Conservation (phyloP, 2,113 vertebrate genomes). For the rat (Rattus norvegicus) region GRCr8 NC_086036.1:68988001-68988500, state of each 20-base stretch:
- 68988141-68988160: neutral
- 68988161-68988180: neutral
- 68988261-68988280: neutral
- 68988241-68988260: neutral
- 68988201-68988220: neutral
- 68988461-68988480: neutral
- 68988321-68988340: neutral
- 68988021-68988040: neutral
- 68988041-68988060: neutral
- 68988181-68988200: neutral
- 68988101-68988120: neutral
- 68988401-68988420: neutral
- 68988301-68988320: neutral
- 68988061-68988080: neutral
- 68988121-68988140: neutral
- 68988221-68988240: neutral
- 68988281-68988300: neutral
- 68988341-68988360: neutral
- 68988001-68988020: neutral
- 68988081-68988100: slow-evolving; percentile 8
- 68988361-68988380: neutral
- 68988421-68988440: neutral
- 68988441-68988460: fast-evolving
- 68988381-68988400: neutral
- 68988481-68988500: neutral